Evolutionary conservation across 64 coral and sea anemone species (phyloP).

Genomic region (Orbicella faveolata): DNA sequence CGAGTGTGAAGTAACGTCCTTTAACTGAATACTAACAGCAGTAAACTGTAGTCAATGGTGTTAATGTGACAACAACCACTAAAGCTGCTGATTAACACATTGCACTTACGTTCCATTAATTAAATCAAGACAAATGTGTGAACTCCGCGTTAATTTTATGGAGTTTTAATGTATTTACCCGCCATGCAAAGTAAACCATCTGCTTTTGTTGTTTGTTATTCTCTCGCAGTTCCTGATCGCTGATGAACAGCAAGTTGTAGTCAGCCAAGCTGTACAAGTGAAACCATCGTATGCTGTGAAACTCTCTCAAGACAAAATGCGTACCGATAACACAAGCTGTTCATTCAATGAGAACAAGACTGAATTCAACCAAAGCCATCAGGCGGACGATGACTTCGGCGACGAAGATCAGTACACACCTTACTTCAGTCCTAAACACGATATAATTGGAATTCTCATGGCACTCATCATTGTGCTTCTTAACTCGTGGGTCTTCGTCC

Average conservation of each 20-base stretch:
- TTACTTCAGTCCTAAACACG: slow-evolving; percentile 16
- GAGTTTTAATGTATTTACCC: too few species aligned
- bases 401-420: not conserved
- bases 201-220: not conserved
- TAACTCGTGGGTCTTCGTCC: slow-evolving; percentile 47
- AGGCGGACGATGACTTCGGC: not conserved
- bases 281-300: not conserved
- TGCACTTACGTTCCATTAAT: too few species aligned
- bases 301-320: not conserved
- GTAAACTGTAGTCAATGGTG: too few species aligned
- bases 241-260: not conserved
- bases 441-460: slow-evolving; percentile 48
- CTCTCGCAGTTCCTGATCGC: not conserved
- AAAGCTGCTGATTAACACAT: too few species aligned
- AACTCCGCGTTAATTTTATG: too few species aligned
- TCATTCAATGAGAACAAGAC: too few species aligned
- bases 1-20: too few species aligned
- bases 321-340: not conserved
- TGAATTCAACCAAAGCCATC: not conserved
- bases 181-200: too few species aligned
- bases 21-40: too few species aligned
- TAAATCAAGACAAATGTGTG: too few species aligned
- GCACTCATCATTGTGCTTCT: slow-evolving; percentile 53
- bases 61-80: too few species aligned
- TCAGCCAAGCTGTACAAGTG: not conserved